phyloP scores from a whole-genome alignment of 1,140 invertebrate genomes.

The Aplysia californica region DNA sequence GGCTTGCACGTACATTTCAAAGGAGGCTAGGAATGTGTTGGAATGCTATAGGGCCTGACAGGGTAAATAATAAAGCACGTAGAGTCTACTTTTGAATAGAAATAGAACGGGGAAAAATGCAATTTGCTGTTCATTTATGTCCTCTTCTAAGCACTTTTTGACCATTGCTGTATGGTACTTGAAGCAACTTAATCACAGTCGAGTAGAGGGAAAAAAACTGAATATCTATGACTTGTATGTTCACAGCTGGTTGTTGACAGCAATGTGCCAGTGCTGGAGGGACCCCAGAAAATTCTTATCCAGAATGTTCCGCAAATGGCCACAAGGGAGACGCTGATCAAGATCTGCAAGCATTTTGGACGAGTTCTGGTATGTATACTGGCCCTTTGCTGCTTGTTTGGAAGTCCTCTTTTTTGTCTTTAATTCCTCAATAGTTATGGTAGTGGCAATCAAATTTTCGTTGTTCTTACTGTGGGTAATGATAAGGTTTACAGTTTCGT shows the following conservation, averaged over 20 bases:
- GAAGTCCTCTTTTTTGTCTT: background rate
- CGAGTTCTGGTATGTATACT: conserved; percentile 11
- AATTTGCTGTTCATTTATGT: too few relatives aligned
- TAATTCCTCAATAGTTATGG: background rate
- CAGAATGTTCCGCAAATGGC: conserved; percentile 16
- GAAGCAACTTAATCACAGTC: too few relatives aligned
- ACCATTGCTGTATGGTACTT: too few relatives aligned
- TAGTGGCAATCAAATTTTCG: background rate
- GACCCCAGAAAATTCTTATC: conserved; percentile 21
- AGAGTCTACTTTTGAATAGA: too few relatives aligned
- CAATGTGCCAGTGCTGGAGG: background rate
- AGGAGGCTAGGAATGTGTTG: too few relatives aligned
- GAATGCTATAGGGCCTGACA: too few relatives aligned
- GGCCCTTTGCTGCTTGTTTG: background rate
- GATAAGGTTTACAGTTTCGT: background rate
- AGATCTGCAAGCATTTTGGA: conserved; percentile 27
- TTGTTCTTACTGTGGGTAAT: background rate
- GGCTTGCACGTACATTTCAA: too few relatives aligned
- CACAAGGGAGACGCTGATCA: conserved; percentile 23
- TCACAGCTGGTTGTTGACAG: background rate
- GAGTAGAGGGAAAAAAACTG: too few relatives aligned
- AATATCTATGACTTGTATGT: background rate
- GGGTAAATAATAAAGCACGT: too few relatives aligned
- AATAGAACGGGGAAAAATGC: too few relatives aligned
- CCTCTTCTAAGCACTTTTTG: too few relatives aligned